Base-by-base conservation (phyloP, 2,888 invertebrate species). In the Pseudolycoriella hygida region DNA sequence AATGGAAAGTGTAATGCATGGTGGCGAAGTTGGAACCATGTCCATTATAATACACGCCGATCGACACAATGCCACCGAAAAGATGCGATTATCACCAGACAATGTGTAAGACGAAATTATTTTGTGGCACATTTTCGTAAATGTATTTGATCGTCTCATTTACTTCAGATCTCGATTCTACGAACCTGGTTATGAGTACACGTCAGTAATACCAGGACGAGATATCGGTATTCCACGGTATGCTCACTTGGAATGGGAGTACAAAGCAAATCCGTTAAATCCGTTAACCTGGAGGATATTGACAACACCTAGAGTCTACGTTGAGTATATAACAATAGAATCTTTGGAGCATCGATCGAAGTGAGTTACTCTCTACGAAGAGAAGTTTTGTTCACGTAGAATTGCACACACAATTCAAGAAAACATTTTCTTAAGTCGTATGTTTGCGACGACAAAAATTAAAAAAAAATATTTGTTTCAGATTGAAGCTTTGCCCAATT, bases 211-310 rank as follows among this genome's bases (percentile, higher is more conserved):
- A 15, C 72, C 81, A 0, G 77, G 80, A 0, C 70, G 73, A 44
- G 73, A 77, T 50, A 70, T 85, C 1, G 76, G 76, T 1, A 72
- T 76, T 25, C 73, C 84, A 2, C 69, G 74, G 47, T 73, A 76
- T 1, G 76, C 79, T 0, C 73, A 80, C 50, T 73, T 86, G 2
- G 74, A 78, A 54, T 88, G 85, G 85, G 77, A 78, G 54, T 86
- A 83, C 54, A 76, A 79, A 54, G 79, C 80, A 3, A 84, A 78
- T 50, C 61, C 83, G 17, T 73, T 86, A 53, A 88, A 87, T 62
- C 84, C 87, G 0, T 71, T 87, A 50, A 86, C 87, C 0, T 88
- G 88, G 87, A 69, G 88, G 47, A 62, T 86, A 32, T 62, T 86
- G 8, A 72, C 78, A 46, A 76, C 76, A 4, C 82, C 88, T 0